Base-by-base conservation (phyloP, 2,888 invertebrate species). In the Megalurothrips usitatus region DNA sequence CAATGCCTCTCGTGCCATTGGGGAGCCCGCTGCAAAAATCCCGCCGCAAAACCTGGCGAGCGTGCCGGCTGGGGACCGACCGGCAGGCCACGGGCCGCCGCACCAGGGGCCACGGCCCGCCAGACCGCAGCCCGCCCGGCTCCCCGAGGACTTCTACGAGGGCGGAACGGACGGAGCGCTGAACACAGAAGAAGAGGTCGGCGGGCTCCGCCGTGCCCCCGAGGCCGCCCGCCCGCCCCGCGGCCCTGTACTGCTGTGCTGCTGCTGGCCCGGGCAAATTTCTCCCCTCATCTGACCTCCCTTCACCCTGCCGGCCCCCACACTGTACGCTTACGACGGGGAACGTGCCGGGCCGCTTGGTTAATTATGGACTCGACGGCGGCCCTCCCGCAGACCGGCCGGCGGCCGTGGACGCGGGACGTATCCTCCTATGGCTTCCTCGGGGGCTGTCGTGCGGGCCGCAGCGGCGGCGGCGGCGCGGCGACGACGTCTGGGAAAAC, bases 11-110 rank as follows among this genome's bases (percentile, higher is more conserved):
- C 68, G 68, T 75, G 68, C 68, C 68, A 75, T 23, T 75, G 68
- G 68, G 68, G 68, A 75, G 68, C 26, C 34, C 68, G 68, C 68
- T 23, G 68, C 68, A 75, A 75, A 75, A 75, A 75, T 75, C 68
- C 34, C 26, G 26, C 68, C 68, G 26, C 68, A 75, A 75, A 75
- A 75, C 68, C 68, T 26, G 68, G 68, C 26, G 68, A 75, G 68
- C 68, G 68, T 23, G 26, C 68, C 68, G 68, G 68, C 8, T 26
- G 58, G 58, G 58, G 58, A 58, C 52, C 19, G 52, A 52, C 12
- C 14, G 34, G 52, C 14, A 6, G 0, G 58, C 58, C 19, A 58
- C 19, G 58, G 58, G 14, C 19, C 6, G 58, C 58, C 58, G 52
- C 3, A n/a, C n/a, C 52, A 11, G 52, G 14, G 14, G 52, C 52